A percentile compares a stretch with the other conserved stretches of the same genome.
Conservation (phyloP, 2,113 vertebrate species). For the Dasyprocta punctata region DNA sequence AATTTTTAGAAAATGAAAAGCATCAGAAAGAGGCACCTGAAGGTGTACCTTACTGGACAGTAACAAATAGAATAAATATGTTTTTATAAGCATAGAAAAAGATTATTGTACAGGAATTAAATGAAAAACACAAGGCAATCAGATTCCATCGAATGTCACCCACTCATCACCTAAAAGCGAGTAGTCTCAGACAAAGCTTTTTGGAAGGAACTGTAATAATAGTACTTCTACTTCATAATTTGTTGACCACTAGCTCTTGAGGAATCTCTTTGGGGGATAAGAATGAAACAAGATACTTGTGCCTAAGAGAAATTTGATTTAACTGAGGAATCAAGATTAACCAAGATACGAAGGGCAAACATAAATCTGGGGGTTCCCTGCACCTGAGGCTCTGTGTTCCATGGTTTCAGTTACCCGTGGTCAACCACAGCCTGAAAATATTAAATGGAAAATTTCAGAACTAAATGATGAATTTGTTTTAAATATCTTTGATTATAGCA, state of each 20-base stretch:
- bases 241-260: not conserved
- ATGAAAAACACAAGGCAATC: not conserved
- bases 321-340: not conserved
- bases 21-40: not conserved
- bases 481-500: not conserved
- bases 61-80: conserved; percentile 1
- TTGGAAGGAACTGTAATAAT: not conserved
- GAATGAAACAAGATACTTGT: not conserved
- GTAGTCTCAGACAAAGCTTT: not conserved
- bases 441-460: conserved; percentile 2
- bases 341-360: not conserved
- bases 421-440: not conserved
- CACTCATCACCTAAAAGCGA: not conserved
- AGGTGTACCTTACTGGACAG: not conserved
- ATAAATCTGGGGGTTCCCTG: not conserved
- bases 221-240: not conserved
- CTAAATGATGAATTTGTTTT: not conserved
- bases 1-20: not conserved
- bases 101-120: not conserved
- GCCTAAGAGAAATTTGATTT: not conserved
- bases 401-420: not conserved
- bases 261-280: not conserved
- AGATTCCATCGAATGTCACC: not conserved
- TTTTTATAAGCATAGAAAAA: conserved; percentile 19
- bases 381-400: too few species aligned